These are phyloP conservation scores for Lypha dubia DNA, from an alignment of 2,888 invertebrate genomes.

Conservation along the genomic window DNA sequence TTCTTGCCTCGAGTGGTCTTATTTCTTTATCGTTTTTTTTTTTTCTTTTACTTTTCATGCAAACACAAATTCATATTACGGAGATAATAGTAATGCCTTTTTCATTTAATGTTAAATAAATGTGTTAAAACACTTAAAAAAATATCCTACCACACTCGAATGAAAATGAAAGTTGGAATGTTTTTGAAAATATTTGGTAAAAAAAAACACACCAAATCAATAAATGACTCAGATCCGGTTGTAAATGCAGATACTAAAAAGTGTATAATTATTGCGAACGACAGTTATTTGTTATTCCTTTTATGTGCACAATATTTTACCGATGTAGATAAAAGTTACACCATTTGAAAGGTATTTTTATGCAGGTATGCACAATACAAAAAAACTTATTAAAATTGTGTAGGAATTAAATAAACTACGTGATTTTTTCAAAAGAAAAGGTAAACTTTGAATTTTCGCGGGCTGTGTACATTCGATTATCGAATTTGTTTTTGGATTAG, in stretches of 20 bases:
- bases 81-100: conserved; percentile 40
- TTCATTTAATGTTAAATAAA: conserved; percentile 44
- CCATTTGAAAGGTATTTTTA: too few relatives aligned
- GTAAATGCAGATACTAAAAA: neutral
- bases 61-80: conserved; percentile 42
- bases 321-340: too few relatives aligned
- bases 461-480: too few relatives aligned
- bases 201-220: neutral
- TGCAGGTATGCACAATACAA: too few relatives aligned
- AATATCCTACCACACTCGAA: neutral
- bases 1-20: conserved; percentile 8
- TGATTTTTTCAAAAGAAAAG: too few relatives aligned
- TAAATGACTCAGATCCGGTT: neutral
- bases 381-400: too few relatives aligned
- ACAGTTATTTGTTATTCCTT: too few relatives aligned
- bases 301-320: too few relatives aligned
- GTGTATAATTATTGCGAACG: neutral
- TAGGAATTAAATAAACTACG: too few relatives aligned
- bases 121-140: conserved; percentile 18
- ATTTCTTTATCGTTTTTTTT: neutral
- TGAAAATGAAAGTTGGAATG: conserved; percentile 23
- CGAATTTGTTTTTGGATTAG: too few relatives aligned
- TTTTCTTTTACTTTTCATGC: neutral
- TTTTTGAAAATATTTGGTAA: neutral
- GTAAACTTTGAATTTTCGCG: too few relatives aligned